These are phyloP conservation scores for Ceratina calcarata DNA, from an alignment of 1,140 invertebrate genomes.

Conservation along the genomic window DNA sequence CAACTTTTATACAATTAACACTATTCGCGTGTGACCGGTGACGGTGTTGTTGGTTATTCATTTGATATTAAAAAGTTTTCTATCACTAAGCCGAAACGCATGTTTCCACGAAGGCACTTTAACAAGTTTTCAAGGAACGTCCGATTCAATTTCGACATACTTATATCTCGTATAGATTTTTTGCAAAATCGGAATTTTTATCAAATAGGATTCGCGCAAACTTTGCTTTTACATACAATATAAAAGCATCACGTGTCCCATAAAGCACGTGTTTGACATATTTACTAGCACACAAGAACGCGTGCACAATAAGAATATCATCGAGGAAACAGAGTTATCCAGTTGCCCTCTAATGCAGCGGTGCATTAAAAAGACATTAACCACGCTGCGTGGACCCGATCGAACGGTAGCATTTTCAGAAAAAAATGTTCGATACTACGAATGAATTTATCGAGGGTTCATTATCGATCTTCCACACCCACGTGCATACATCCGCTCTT, in stretches of 20 bases:
- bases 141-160: not conserved
- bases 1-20: not conserved
- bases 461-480: constrained; percentile 15
- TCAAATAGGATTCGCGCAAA: not conserved
- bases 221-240: too few species aligned
- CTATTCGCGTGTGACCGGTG: not conserved
- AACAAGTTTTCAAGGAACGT: not conserved
- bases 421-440: constrained; percentile 8
- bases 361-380: constrained; percentile 46
- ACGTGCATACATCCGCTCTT: not conserved
- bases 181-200: not conserved
- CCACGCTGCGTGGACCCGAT: not conserved
- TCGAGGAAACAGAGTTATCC: not conserved
- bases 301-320: not conserved
- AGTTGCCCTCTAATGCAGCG: constrained; percentile 5
- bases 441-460: constrained; percentile 29
- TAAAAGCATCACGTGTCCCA: too few species aligned
- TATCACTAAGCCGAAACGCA: not conserved
- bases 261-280: too few species aligned
- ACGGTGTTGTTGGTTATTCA: too few species aligned
- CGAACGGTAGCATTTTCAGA: not conserved
- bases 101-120: not conserved
- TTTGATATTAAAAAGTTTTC: not conserved
- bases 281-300: not conserved
- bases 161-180: not conserved